Conservation (phyloP, 2,113 vertebrate species). For the Otus sunia region DNA sequence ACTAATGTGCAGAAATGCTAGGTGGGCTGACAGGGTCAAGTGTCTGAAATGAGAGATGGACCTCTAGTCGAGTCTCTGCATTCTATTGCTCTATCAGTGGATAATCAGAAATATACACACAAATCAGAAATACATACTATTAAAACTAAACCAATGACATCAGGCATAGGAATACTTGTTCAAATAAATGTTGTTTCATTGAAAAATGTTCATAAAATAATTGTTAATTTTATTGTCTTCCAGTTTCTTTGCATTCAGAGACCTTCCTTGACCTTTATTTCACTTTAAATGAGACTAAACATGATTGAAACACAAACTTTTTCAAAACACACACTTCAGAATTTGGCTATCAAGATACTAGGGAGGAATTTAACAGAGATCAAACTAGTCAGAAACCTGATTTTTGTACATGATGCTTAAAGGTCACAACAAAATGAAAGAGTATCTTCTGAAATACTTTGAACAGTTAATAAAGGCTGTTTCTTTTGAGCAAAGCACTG, state of each 20-base stretch:
- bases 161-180: background rate
- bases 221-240: background rate
- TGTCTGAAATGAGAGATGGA: background rate
- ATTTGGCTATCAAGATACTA: background rate
- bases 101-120: background rate
- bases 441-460: background rate
- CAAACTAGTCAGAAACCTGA: background rate
- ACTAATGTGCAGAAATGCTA: background rate
- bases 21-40: background rate
- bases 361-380: background rate
- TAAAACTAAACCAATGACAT: background rate
- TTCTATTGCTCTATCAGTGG: background rate
- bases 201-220: background rate
- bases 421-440: background rate
- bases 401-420: background rate
- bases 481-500: background rate
- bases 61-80: background rate
- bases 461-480: background rate
- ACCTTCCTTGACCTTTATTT: background rate
- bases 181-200: background rate
- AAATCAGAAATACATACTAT: background rate
- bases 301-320: background rate
- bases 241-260: accelerated
- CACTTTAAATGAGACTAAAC: background rate
- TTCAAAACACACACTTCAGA: background rate